phyloP scores from a whole-genome alignment of 2,113 vertebrate genomes.

The Leucopternis melanops region DNA sequence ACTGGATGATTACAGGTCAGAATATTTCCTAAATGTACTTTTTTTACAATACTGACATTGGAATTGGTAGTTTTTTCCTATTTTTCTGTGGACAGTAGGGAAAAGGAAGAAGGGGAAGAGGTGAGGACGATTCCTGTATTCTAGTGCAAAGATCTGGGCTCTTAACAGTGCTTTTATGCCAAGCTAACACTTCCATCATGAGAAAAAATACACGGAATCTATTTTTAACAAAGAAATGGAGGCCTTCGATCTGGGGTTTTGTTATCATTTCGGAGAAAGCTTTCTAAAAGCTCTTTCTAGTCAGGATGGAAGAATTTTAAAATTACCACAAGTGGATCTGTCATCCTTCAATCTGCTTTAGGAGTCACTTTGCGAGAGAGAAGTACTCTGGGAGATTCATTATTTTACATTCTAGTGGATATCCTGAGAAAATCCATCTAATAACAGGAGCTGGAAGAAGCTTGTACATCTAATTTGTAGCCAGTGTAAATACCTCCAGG shows the following conservation, averaged over 20 bases:
- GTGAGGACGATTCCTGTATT: background rate
- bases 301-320: background rate
- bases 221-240: background rate
- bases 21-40: background rate
- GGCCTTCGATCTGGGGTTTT: background rate
- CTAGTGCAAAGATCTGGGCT: background rate
- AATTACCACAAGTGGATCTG: background rate
- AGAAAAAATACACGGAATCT: background rate
- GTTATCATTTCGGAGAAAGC: background rate
- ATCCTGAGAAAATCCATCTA: background rate
- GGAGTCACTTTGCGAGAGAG: background rate
- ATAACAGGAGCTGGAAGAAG: background rate
- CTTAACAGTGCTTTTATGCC: background rate
- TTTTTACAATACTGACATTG: background rate
- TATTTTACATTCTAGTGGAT: background rate
- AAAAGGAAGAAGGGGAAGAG: background rate
- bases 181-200: background rate
- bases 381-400: accelerated
- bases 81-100: background rate
- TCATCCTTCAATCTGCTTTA: background rate
- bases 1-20: background rate
- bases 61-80: background rate
- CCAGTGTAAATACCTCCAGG: background rate
- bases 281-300: background rate
- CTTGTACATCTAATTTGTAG: background rate